Base-by-base conservation (phyloP, 2,113 vertebrate genomes). In the Papio anubis region DNA sequence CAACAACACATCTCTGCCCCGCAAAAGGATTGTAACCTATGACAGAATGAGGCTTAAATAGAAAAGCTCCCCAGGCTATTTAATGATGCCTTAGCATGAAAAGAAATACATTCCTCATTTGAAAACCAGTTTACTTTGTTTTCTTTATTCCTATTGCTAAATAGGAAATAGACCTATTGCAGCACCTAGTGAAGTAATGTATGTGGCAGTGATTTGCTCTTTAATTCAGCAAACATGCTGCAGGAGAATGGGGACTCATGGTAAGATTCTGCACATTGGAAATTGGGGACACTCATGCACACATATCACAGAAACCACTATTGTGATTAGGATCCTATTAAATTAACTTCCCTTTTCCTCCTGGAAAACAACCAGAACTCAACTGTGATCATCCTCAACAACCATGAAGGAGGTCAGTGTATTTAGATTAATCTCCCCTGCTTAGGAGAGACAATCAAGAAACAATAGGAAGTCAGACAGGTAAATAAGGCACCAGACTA, bases 1-100 rank as follows among this genome's bases (percentile, higher is more conserved):
- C 95, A 97, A 97, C 97, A 96, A 97, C 90, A 80, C 10, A 3
- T 90, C 72, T 81, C 85, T 96, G 81, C 64, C 55, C 61, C 8
- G 3, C 82, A 82, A 85, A 95, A 95, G 94, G 90, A 90, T 4
- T 68, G 88, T 88, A 93, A 94, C 96, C 98, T 96, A 96, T 83
- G 61, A 12, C 8, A 57, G 94, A 80, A 95, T 94, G 93, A 78
- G 52, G 17, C 88, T 97, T 61, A 92, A 95, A 64, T 45, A 90
- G 4, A 50, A n/a, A 59, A 66, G 32, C 45, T 76, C 86, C 6
- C 23, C 48, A 38, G 8, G 78, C 70, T 76, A 61, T 50, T 88
- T 83, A 16, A 83, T 92, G 18, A 45, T 50, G 89, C 48, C 0
- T 27, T 82, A 48, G 85, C 78, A 95, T 90, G 92, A 94, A 88